phyloP scores from a whole-genome alignment of 2,888 invertebrate species.

The Napeogenes sylphis region DNA sequence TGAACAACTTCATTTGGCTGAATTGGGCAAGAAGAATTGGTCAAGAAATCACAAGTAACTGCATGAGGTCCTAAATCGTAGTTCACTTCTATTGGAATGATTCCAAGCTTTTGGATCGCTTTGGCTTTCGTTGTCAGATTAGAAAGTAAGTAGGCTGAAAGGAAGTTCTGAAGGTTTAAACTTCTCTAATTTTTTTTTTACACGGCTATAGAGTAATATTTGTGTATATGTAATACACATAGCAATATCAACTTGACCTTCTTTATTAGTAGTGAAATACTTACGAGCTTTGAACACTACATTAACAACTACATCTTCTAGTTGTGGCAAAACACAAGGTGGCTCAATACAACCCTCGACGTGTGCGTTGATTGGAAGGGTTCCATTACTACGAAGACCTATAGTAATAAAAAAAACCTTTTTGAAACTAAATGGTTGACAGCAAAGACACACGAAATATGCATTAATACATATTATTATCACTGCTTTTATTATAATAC shows the following conservation, averaged over 20 bases:
- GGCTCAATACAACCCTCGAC: conserved; percentile 32
- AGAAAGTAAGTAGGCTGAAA: conserved; percentile 32
- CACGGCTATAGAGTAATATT: no score
- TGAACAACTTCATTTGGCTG: conserved; percentile 36
- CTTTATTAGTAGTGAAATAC: conserved; percentile 13
- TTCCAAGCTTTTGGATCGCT: conserved; percentile 26
- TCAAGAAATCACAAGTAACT: conserved; percentile 46
- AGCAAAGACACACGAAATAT: no score
- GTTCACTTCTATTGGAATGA: conserved; percentile 22
- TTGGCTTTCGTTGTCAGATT: conserved; percentile 33
- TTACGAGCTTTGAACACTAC: conserved; percentile 36
- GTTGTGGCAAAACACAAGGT: conserved; percentile 35
- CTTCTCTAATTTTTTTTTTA: no score
- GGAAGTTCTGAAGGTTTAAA: not conserved
- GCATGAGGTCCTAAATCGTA: conserved; percentile 33
- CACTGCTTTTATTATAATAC: no score
- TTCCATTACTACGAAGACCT: conserved; percentile 27
- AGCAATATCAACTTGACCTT: no score
- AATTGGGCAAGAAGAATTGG: conserved; percentile 46
- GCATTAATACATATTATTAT: no score
- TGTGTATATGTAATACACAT: no score
- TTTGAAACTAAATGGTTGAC: no score
- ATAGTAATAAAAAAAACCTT: no score
- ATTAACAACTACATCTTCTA: conserved; percentile 32
- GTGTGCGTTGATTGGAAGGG: conserved; percentile 30